Conservation (phyloP, 2,888 invertebrate species). For the Pristionchus fissidentatus region DNA sequence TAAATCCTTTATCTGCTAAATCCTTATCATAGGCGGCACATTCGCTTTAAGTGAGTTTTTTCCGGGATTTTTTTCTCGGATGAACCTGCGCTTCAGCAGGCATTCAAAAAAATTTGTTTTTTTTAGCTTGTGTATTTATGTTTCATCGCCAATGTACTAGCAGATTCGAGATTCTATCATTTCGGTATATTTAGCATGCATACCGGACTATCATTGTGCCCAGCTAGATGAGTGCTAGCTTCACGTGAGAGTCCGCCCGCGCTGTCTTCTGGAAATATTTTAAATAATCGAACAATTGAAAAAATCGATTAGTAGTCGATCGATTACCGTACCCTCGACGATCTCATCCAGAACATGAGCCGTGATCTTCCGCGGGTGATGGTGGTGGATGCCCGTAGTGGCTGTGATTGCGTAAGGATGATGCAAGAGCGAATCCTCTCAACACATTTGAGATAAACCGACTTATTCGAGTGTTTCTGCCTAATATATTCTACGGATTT, state of each 20-base stretch:
- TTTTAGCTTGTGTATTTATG: no score
- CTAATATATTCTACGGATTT: neutral
- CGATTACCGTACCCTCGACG: neutral
- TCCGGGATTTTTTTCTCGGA: no score
- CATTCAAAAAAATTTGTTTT: no score
- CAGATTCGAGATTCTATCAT: no score
- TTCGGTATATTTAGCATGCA: no score
- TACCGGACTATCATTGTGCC: neutral
- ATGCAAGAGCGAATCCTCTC: neutral
- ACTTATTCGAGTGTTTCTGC: neutral
- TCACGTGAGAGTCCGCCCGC: neutral
- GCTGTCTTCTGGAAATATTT: neutral
- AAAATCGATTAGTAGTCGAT: neutral
- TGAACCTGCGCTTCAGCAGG: no score
- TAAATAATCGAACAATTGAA: no score
- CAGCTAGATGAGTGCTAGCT: conserved; percentile 4
- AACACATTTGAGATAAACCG: neutral
- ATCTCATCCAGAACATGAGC: conserved; percentile 23
- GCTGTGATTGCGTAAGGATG: no score
- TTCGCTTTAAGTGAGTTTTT: no score
- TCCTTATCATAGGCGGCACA: no score
- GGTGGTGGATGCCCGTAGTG: no score
- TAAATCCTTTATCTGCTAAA: neutral
- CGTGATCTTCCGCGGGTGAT: neutral
- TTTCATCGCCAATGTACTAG: no score